Percentiles rank a stretch among this genome's conserved stretches.
phyloP scores from a whole-genome alignment of 2,113 vertebrate genomes.

The Panurus biarmicus region DNA sequence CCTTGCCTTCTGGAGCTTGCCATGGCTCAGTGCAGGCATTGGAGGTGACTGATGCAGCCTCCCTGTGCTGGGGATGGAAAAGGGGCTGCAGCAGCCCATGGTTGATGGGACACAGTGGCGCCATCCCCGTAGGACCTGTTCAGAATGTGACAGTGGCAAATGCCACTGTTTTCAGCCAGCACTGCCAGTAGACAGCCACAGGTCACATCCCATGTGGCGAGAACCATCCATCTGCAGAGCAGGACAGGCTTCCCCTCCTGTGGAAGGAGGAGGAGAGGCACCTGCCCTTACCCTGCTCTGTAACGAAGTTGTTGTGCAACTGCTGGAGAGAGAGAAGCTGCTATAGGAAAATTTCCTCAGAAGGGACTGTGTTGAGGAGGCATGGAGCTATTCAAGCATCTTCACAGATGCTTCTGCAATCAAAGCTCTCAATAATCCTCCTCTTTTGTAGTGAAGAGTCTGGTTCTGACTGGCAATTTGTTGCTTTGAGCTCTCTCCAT shows the following conservation, averaged over 20 bases:
- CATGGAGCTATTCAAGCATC: slow-evolving; percentile 10
- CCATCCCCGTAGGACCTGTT: fast-evolving
- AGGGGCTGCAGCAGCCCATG: not conserved
- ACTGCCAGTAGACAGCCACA: not conserved
- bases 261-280: not conserved
- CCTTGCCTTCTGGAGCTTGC: not conserved
- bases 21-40: not conserved
- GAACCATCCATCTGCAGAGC: not conserved
- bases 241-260: not conserved
- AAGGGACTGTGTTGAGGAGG: not conserved
- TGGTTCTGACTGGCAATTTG: slow-evolving; percentile 29
- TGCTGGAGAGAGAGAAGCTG: not conserved
- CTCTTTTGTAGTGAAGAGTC: slow-evolving; percentile 1
- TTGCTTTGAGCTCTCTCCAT: not conserved
- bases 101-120: not conserved
- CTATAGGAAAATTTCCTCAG: not conserved
- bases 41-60: not conserved
- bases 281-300: not conserved
- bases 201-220: fast-evolving
- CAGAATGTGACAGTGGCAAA: not conserved
- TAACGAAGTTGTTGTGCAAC: not conserved
- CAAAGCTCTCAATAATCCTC: slow-evolving; percentile 34
- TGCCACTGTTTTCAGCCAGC: not conserved
- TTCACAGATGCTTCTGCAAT: slow-evolving; percentile 42
- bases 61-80: not conserved